A percentile compares a stretch with the other conserved stretches of the same genome.
Conservation (phyloP, 2,113 vertebrate genomes). For the Fregetta grallaria region DNA sequence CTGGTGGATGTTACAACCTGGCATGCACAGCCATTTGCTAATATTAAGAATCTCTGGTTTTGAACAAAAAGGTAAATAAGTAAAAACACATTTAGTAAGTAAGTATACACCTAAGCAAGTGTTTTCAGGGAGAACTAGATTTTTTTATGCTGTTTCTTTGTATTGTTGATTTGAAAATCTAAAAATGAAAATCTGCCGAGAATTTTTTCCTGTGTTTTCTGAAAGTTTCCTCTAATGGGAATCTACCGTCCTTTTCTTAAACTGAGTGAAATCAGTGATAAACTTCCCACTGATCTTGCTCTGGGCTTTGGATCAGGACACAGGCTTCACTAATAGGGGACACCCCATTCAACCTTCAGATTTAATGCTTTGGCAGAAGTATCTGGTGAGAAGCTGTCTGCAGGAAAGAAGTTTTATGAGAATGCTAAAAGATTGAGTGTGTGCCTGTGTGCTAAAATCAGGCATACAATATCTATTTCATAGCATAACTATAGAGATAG, state of each 20-base stretch:
- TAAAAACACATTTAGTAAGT: background rate
- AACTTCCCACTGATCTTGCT: background rate
- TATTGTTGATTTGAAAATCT: background rate
- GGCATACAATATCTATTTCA: background rate
- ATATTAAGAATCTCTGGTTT: background rate
- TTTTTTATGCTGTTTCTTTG: background rate
- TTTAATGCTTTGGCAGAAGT: background rate
- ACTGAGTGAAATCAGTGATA: background rate
- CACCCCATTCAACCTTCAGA: background rate
- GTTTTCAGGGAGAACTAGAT: background rate
- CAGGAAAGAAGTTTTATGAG: constrained; percentile 9
- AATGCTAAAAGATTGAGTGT: background rate
- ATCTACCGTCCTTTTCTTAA: background rate
- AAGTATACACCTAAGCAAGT: background rate
- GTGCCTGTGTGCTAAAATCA: background rate
- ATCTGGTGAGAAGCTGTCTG: background rate
- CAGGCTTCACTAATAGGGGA: background rate
- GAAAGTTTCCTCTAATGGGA: background rate
- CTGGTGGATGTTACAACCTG: background rate
- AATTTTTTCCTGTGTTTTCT: background rate
- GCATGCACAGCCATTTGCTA: background rate
- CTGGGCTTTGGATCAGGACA: background rate
- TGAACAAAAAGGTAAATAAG: background rate
- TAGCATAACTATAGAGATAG: background rate
- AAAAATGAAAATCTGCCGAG: background rate